Percentiles rank a stretch among this genome's conserved stretches.
Evolutionary conservation across 2,113 vertebrate species (phyloP).

Genomic region (Mus spicilegus): DNA sequence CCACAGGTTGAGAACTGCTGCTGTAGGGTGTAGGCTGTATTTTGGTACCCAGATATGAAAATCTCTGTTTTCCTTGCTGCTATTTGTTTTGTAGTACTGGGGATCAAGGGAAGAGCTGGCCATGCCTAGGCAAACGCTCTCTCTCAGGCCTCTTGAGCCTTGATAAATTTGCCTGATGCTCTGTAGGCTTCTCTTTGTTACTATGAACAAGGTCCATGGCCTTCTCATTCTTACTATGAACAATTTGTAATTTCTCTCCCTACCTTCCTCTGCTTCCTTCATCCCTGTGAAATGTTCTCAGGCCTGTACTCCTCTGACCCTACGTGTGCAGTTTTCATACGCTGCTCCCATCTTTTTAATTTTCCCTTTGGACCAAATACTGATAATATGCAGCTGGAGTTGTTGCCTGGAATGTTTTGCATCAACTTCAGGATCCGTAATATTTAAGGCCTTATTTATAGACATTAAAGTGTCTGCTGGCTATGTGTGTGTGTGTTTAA

Average conservation of each 20-base stretch:
- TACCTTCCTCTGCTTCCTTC: neutral
- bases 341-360: neutral
- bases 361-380: neutral
- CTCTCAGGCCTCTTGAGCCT: neutral
- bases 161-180: neutral
- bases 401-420: neutral
- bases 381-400: conserved; percentile 14
- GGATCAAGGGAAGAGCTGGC: neutral
- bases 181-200: too few relatives aligned
- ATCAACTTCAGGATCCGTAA: neutral
- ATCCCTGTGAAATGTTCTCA: neutral
- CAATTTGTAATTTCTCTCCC: neutral
- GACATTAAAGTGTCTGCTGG: neutral
- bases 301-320: neutral
- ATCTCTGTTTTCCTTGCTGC: neutral
- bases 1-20: neutral
- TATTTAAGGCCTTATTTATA: conserved; percentile 31
- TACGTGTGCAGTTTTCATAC: neutral
- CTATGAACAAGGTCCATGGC: neutral
- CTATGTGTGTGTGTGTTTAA: neutral
- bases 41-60: neutral
- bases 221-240: neutral
- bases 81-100: neutral
- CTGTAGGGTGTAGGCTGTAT: neutral
- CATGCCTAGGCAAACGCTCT: too few relatives aligned